Evolutionary conservation across 2,113 vertebrate genomes (phyloP).

Genomic region (Bubalus kerabau): DNA sequence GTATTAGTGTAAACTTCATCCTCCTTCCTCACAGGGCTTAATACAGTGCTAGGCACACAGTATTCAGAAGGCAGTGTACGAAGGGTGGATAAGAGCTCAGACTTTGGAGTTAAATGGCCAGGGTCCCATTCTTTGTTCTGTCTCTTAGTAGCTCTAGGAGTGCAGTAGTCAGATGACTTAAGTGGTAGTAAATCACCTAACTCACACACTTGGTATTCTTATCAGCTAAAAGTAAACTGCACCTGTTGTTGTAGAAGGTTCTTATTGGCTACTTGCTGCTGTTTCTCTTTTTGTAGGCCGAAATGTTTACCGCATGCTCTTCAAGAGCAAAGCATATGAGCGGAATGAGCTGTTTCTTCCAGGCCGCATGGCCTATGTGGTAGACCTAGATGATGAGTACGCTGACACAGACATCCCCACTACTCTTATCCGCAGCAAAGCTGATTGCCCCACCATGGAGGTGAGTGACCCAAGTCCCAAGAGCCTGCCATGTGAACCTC

Average conservation of each 20-base stretch:
- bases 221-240: background rate
- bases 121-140: background rate
- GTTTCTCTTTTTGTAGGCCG: slow-evolving; percentile 81
- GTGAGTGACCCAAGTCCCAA: slow-evolving; percentile 66
- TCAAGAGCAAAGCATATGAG: slow-evolving; percentile 89
- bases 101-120: background rate
- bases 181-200: background rate
- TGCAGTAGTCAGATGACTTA: background rate
- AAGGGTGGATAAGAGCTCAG: background rate
- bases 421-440: slow-evolving; percentile 97
- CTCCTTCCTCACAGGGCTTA: background rate
- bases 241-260: background rate
- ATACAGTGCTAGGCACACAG: background rate
- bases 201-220: slow-evolving; percentile 9
- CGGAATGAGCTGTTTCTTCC: slow-evolving; percentile 97
- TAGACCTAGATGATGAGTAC: slow-evolving; percentile 97
- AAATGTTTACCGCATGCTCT: slow-evolving; percentile 94
- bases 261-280: background rate
- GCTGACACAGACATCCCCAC: slow-evolving; percentile 97
- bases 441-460: slow-evolving; percentile 99
- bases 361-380: slow-evolving; percentile 97
- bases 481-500: background rate
- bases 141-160: background rate
- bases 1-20: background rate
- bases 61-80: background rate